phyloP scores from a whole-genome alignment of 2,888 invertebrate species.

The Drosophila phalerata region DNA sequence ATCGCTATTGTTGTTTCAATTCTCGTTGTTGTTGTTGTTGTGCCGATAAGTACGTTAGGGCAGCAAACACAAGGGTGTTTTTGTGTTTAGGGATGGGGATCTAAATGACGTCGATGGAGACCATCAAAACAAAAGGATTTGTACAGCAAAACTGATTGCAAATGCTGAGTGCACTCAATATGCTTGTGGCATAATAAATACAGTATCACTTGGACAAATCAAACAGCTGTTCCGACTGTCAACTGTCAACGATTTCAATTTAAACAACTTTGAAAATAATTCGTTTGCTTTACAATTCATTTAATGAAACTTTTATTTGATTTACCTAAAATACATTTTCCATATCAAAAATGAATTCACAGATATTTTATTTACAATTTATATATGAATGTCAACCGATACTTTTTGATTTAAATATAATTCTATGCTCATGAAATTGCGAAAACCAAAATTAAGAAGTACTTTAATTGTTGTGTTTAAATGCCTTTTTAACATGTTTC shows the following conservation, averaged over 20 bases:
- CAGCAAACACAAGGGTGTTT: slow-evolving; percentile 17
- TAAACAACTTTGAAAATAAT: neutral
- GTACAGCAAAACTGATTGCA: slow-evolving; percentile 11
- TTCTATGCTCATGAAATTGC: too few species aligned
- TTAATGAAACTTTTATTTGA: neutral
- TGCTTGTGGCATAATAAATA: slow-evolving; percentile 4
- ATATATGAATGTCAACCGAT: too few species aligned
- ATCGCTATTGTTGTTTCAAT: neutral
- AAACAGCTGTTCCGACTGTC: neutral
- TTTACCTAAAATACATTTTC: neutral
- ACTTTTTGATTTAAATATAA: too few species aligned
- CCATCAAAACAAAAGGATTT: slow-evolving; percentile 7
- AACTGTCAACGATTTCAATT: neutral
- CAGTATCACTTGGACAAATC: slow-evolving; percentile 8
- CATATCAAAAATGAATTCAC: too few species aligned
- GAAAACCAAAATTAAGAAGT: too few species aligned
- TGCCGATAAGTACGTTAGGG: slow-evolving; percentile 19
- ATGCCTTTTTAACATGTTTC: neutral
- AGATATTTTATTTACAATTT: too few species aligned
- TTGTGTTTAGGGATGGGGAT: slow-evolving; percentile 2
- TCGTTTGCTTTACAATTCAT: neutral
- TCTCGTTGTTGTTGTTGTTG: neutral
- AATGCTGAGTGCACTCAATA: slow-evolving; percentile 6
- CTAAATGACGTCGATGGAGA: neutral
- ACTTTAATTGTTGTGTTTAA: too few species aligned